Base-by-base conservation (phyloP, 2,888 invertebrate species). In the Agonopterix subpropinquella region DNA sequence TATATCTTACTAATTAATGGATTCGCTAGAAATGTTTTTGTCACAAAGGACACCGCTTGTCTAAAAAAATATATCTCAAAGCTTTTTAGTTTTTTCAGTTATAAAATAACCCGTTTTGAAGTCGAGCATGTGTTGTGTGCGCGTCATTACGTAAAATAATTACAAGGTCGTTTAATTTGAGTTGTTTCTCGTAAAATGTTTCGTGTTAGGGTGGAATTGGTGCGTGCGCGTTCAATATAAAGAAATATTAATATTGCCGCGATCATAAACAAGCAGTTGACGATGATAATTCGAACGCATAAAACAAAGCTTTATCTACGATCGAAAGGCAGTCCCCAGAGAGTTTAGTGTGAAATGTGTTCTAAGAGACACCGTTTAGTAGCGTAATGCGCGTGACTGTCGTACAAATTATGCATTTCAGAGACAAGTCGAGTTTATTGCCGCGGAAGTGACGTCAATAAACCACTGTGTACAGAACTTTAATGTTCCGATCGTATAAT, bases 261-360 rank as follows among this genome's bases (percentile, higher is more conserved):
- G 66, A 69, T 73, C 70, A 80, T 86, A 86, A 86, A 86, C 84
- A 80, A 80, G 80, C 69, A 73, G 75, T 79, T 70, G 76, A 77
- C 76, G 80, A 79, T 77, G 76, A 81, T 84, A 86, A 85, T 81
- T 83, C 73, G 77, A 76, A 80, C 71, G 74, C 80, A 86, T 85
- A 86, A 87, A 86, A 86, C 81, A 83, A 79, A 73, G 74, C 74
- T 78, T 80, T 87, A 87, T 87, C 87, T 83, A 77, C 70, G 71
- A 87, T 86, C 84, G 66, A 64, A 67, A 73, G 67, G 67, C 78
- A 73, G 76, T 73, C 79, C 80, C 73, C 64, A 70, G 71, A 70
- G 79, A 78, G 77, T 83, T 82, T 78, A 85, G 85, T 86, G 86
- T 87, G 84, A 86, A 88, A 85, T 85, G 86, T 86, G 82, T 85